Conservation (phyloP, 2,113 vertebrate species). For the Rhabdomys dilectus region DNA sequence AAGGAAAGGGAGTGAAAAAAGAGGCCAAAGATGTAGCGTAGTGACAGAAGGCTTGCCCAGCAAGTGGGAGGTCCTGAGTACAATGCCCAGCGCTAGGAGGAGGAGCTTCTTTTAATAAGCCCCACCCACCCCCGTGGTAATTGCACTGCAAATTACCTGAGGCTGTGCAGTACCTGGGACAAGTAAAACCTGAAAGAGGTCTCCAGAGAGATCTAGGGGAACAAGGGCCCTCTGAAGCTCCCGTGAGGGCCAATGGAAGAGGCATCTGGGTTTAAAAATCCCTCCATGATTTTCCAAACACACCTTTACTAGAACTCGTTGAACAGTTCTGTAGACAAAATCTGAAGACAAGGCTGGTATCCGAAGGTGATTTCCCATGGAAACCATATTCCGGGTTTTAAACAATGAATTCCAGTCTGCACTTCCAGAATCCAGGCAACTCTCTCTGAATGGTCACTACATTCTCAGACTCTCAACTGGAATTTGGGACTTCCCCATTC, state of each 20-base stretch:
- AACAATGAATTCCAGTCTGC: constrained; percentile 23
- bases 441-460: not conserved
- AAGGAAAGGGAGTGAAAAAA: no score
- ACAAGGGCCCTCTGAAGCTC: not conserved
- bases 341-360: not conserved
- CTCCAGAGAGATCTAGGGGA: not conserved
- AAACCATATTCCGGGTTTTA: constrained; percentile 41
- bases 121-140: not conserved
- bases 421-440: not conserved
- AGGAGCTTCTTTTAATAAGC: not conserved
- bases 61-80: not conserved
- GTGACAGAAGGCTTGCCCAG: not conserved
- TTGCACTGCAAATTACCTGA: not conserved
- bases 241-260: not conserved
- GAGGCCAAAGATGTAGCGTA: no score
- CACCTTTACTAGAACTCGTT: not conserved
- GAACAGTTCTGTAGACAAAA: not conserved
- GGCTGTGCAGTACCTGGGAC: no score
- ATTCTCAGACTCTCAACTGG: not conserved
- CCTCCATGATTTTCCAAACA: not conserved
- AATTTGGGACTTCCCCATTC: not conserved
- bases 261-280: not conserved
- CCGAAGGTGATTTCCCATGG: not conserved
- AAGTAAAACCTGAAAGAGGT: not conserved
- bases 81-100: no score